These are phyloP conservation scores for Keiferia lycopersicella DNA, from an alignment of 2,888 invertebrate species.

Conservation along the genomic window DNA sequence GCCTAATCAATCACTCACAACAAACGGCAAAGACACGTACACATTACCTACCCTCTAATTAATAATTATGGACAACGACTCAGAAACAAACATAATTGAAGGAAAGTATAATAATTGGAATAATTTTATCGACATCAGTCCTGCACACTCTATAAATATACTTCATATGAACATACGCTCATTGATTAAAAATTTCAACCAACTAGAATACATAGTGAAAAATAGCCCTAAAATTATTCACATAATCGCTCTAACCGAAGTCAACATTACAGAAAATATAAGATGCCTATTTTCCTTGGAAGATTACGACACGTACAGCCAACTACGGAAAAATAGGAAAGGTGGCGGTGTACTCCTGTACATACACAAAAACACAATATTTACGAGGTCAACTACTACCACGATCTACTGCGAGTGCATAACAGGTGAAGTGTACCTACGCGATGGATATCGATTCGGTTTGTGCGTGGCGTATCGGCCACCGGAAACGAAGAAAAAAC, in stretches of 20 bases:
- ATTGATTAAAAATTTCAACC: conserved; percentile 29
- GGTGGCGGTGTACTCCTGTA: conserved; percentile 30
- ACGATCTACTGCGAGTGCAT: conserved; percentile 23
- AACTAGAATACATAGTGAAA: conserved; percentile 31
- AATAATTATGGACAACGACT: not conserved
- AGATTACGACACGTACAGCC: conserved; percentile 28
- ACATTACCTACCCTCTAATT: not conserved
- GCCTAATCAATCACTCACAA: not conserved
- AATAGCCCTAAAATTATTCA: conserved; percentile 23
- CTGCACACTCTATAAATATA: not conserved
- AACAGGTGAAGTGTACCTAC: not conserved
- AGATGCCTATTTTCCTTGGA: conserved; percentile 20
- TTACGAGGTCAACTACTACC: not conserved
- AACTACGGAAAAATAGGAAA: conserved; percentile 26
- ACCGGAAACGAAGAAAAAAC: conserved; percentile 24
- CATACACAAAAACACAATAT: conserved; percentile 22
- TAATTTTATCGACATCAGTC: not conserved
- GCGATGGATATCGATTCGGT: not conserved
- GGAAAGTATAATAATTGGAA: conserved; percentile 2
- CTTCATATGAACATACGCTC: conserved; percentile 26
- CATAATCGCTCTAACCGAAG: conserved; percentile 31
- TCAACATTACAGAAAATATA: conserved; percentile 25
- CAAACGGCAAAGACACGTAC: not conserved
- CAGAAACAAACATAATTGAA: not conserved
- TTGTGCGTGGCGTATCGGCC: conserved; percentile 28